Conservation (phyloP, 2,113 vertebrate genomes). For the Tringa solitaria region DNA sequence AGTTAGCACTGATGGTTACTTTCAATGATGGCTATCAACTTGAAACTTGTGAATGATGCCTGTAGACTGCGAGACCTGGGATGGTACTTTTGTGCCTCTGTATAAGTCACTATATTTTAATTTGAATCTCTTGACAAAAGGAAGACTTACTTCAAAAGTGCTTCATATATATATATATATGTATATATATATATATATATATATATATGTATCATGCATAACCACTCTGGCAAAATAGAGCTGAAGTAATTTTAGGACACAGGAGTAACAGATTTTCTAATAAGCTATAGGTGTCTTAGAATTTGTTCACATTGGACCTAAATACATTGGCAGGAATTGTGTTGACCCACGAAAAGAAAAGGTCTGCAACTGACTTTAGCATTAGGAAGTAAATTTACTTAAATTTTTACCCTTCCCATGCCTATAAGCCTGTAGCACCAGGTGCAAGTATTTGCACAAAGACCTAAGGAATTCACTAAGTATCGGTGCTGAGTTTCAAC, state of each 20-base stretch:
- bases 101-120: not conserved
- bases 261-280: not conserved
- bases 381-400: not conserved
- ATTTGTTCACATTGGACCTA: not conserved
- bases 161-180: too few relatives aligned
- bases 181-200: too few relatives aligned
- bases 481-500: not conserved
- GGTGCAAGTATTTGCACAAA: not conserved
- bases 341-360: not conserved
- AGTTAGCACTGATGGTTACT: not conserved
- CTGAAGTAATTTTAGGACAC: not conserved
- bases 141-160: not conserved
- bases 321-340: not conserved
- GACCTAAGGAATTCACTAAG: not conserved
- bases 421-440: not conserved
- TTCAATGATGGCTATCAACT: not conserved
- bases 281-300: not conserved
- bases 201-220: not conserved
- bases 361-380: not conserved
- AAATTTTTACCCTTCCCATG: not conserved
- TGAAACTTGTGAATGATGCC: not conserved
- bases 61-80: not conserved
- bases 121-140: not conserved
- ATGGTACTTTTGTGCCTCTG: not conserved
- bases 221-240: not conserved